Conservation (phyloP, 2,888 invertebrate genomes). For the Parthenolecanium corni region DNA sequence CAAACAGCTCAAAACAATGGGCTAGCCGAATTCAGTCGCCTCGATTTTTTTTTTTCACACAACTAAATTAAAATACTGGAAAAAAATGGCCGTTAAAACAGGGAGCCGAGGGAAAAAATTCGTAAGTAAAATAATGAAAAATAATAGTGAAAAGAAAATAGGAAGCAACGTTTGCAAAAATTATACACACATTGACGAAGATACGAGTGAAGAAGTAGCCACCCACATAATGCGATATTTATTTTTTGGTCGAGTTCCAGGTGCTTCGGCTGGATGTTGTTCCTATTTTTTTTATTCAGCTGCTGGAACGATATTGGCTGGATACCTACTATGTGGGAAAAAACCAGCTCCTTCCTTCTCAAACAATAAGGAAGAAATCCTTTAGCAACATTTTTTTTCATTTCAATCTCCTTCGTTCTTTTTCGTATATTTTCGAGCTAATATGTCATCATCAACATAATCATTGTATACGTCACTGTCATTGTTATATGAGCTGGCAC, state of each 20-base stretch:
- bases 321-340: conserved; percentile 13
- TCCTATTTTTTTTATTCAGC: conserved; percentile 5
- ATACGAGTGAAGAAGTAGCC: conserved; percentile 1
- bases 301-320: not conserved
- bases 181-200: conserved; percentile 16
- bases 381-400: too few species aligned
- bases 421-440: not conserved
- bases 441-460: conserved; percentile 27
- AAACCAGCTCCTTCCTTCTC: conserved; percentile 20
- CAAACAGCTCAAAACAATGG: too few species aligned
- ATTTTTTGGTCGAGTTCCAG: conserved; percentile 4
- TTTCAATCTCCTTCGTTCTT: not conserved
- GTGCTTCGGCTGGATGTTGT: conserved; percentile 11
- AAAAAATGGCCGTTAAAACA: not conserved
- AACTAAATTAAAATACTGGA: not conserved
- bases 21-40: too few species aligned
- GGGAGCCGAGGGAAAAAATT: not conserved
- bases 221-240: conserved; percentile 16
- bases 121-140: not conserved
- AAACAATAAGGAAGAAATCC: conserved; percentile 2
- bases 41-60: too few species aligned
- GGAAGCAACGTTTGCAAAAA: conserved; percentile 28
- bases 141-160: conserved; percentile 3
- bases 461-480: conserved; percentile 27
- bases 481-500: not conserved